Conservation (phyloP, 1,140 invertebrate genomes). For the Chionoecetes opilio region DNA sequence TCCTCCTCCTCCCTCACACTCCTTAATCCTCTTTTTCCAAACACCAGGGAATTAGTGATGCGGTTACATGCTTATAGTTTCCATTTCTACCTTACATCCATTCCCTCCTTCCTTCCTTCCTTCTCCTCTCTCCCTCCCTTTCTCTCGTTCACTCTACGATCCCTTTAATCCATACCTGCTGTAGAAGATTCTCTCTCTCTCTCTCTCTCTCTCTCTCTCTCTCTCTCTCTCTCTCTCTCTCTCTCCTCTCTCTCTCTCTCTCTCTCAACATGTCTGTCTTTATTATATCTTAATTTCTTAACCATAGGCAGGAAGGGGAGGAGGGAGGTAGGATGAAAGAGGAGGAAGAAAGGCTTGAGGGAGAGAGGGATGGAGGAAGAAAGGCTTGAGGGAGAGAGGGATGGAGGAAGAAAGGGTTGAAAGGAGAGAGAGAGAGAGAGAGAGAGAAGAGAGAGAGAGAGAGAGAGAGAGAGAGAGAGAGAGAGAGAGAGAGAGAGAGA, state of each 20-base stretch:
- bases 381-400: not conserved
- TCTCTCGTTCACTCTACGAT: not conserved
- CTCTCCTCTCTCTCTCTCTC: not conserved
- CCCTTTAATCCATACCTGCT: not conserved
- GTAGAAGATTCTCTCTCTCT: not conserved
- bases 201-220: not conserved
- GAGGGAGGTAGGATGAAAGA: not conserved
- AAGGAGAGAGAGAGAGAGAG: not conserved
- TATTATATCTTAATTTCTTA: not conserved
- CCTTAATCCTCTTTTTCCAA: not conserved
- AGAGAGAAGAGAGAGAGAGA: not conserved
- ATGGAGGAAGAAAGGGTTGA: not conserved
- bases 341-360: not conserved
- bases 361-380: not conserved
- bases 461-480: not conserved
- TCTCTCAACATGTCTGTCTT: not conserved
- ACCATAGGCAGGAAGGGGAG: not conserved
- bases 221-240: not conserved
- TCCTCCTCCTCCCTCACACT: not conserved
- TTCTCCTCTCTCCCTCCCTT: not conserved
- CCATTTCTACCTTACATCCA: not conserved
- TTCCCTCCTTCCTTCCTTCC: not conserved
- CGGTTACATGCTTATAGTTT: not conserved
- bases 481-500: not conserved
- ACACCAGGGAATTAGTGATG: not conserved